These are phyloP conservation scores for Lates calcarifer DNA, from an alignment of 2,113 vertebrate genomes.

Conservation along the genomic window DNA sequence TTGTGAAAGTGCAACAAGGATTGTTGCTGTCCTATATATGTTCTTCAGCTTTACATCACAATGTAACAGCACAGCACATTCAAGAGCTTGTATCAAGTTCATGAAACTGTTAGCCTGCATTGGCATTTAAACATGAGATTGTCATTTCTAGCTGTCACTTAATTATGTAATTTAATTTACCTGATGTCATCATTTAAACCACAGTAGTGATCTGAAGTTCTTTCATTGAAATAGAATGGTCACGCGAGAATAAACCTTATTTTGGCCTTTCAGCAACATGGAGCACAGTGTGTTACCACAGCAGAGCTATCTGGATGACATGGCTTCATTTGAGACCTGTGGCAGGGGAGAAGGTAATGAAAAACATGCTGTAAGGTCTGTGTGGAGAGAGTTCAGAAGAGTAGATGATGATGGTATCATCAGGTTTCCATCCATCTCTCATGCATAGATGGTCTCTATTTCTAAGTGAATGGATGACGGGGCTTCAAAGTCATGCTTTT, in stretches of 20 bases:
- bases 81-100: not conserved
- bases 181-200: too few relatives aligned
- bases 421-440: slow-evolving; percentile 36
- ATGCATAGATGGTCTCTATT: slow-evolving; percentile 44
- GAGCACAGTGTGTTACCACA: not conserved
- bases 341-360: slow-evolving; percentile 56
- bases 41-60: not conserved
- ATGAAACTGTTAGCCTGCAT: not conserved
- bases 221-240: too few relatives aligned
- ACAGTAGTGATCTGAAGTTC: too few relatives aligned
- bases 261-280: not conserved
- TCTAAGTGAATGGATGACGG: slow-evolving; percentile 62
- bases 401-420: slow-evolving; percentile 38
- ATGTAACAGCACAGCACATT: not conserved
- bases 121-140: not conserved
- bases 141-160: not conserved
- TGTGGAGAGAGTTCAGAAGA: slow-evolving; percentile 58
- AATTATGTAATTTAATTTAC: too few relatives aligned
- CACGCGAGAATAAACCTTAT: not conserved
- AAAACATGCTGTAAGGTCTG: slow-evolving; percentile 50
- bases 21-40: not conserved
- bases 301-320: not conserved
- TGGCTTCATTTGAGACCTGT: not conserved
- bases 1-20: not conserved
- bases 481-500: slow-evolving; percentile 20